A percentile compares a stretch with the other conserved stretches of the same genome.
Conservation (phyloP, 2,113 vertebrate species). For the Casuarius casuarius region DNA sequence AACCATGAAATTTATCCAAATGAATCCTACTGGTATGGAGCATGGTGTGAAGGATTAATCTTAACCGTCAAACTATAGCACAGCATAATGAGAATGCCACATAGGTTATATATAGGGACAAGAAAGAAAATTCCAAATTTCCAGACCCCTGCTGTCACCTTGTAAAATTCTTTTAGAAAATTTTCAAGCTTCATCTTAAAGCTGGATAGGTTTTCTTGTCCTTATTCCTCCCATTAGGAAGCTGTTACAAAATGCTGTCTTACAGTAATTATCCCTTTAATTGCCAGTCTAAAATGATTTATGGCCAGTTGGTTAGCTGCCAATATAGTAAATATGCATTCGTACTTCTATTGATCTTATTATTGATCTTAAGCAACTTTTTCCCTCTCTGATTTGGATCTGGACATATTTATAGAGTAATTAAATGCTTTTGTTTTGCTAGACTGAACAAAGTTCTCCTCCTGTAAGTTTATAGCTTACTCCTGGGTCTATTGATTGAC, state of each 20-base stretch:
- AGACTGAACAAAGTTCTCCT: background rate
- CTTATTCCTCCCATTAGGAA: background rate
- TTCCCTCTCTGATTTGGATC: background rate
- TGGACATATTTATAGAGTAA: background rate
- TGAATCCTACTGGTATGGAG: background rate
- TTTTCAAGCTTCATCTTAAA: background rate
- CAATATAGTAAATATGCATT: background rate
- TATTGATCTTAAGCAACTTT: background rate
- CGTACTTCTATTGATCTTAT: background rate
- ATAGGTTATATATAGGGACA: background rate
- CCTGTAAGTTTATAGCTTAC: background rate
- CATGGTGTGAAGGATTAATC: background rate
- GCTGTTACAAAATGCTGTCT: background rate
- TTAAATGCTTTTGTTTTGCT: background rate
- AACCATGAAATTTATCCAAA: background rate
- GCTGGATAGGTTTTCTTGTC: background rate
- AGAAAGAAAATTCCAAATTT: background rate
- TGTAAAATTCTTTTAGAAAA: background rate
- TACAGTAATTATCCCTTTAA: background rate
- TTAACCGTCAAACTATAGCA: background rate
- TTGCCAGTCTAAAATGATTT: background rate
- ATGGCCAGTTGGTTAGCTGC: background rate
- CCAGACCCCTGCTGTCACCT: background rate
- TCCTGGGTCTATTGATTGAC: background rate
- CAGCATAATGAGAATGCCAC: too few relatives aligned